Conservation (phyloP, 2,797 vertebrate genomes). For the Sphenopsis melanotis region DNA sequence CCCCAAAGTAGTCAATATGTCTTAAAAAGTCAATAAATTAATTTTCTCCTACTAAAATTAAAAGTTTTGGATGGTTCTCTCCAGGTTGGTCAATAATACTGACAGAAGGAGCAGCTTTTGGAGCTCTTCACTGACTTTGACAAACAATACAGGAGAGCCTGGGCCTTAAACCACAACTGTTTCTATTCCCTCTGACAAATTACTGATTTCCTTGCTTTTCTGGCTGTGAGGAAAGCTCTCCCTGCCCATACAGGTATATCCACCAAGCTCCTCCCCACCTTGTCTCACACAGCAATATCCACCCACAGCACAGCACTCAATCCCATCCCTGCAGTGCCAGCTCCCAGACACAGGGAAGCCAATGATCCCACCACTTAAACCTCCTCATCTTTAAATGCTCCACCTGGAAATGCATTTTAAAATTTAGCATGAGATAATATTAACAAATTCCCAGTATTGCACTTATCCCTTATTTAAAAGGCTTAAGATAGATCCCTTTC, state of each 20-base stretch:
- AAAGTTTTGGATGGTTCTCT: neutral
- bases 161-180: neutral
- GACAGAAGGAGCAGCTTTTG: neutral
- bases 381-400: neutral
- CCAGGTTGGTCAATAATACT: neutral
- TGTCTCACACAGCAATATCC: neutral
- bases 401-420: neutral
- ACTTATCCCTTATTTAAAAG: constrained; percentile 46
- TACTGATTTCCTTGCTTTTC: neutral
- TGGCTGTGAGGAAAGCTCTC: neutral
- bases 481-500: constrained; percentile 48
- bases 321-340: neutral
- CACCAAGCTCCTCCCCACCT: neutral
- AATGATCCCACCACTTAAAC: neutral
- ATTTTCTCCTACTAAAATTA: neutral
- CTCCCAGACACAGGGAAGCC: neutral
- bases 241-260: accelerated
- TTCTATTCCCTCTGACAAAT: neutral
- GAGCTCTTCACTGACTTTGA: neutral
- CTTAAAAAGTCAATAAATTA: neutral
- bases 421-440: neutral
- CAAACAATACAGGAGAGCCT: neutral
- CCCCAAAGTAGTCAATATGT: neutral
- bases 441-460: constrained; percentile 26
- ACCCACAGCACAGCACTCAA: neutral